A percentile compares a stretch with the other conserved stretches of the same genome.
These are phyloP conservation scores for Megaleporinus macrocephalus DNA, from an alignment of 2,113 vertebrate genomes.

Conservation along the genomic window DNA sequence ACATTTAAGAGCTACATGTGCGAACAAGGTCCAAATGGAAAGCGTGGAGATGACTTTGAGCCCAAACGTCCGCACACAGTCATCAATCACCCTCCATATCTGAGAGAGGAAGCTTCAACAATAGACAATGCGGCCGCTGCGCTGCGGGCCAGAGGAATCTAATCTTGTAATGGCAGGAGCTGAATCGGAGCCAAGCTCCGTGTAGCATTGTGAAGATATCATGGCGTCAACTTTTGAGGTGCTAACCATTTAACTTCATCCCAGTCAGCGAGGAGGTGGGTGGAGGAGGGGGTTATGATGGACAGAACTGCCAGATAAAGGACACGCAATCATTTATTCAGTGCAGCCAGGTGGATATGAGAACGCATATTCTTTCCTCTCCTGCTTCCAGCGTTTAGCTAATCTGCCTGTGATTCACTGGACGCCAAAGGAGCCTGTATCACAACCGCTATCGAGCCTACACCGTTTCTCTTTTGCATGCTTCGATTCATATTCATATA, in stretches of 20 bases:
- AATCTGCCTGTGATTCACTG: constrained; percentile 48
- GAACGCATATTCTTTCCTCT: constrained; percentile 11
- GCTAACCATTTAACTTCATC: constrained; percentile 42
- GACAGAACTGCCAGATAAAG: constrained; percentile 50
- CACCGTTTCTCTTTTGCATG: constrained; percentile 18
- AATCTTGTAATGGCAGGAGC: constrained; percentile 50
- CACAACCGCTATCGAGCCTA: constrained; percentile 39
- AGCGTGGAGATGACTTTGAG: constrained; percentile 22
- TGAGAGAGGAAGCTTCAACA: constrained; percentile 4
- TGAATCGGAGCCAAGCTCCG: constrained; percentile 38
- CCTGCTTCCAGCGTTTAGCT: constrained; percentile 26
- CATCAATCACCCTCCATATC: constrained; percentile 27
- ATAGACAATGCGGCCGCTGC: constrained; percentile 24
- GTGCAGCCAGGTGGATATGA: constrained; percentile 24
- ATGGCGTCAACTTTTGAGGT: constrained; percentile 34
- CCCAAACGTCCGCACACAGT: neutral
- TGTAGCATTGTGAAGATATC: constrained; percentile 50
- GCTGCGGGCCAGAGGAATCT: constrained; percentile 7
- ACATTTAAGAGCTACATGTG: neutral
- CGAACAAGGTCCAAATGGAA: constrained; percentile 12
- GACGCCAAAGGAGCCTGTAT: constrained; percentile 21
- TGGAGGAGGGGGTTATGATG: neutral
- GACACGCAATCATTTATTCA: constrained; percentile 48
- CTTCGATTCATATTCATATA: neutral
- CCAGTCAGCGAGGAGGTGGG: neutral